Evolutionary conservation across 2,113 vertebrate genomes (phyloP).

Genomic region (Abramis brama): DNA sequence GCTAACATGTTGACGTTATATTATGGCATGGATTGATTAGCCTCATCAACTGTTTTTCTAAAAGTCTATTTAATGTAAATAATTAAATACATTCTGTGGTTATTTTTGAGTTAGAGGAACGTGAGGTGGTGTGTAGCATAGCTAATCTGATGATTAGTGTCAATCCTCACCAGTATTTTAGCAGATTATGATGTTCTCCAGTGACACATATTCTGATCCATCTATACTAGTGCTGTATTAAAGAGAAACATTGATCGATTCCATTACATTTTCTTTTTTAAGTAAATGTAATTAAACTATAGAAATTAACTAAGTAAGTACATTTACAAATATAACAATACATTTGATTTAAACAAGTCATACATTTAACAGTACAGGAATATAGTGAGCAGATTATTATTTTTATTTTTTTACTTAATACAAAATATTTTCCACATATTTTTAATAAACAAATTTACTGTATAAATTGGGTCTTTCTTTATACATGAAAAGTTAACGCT

Average conservation of each 20-base stretch:
- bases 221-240: not conserved
- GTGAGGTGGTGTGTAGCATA: not conserved
- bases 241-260: not conserved
- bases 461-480: not conserved
- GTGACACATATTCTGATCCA: conserved; percentile 25
- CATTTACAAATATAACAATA: too few relatives aligned
- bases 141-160: conserved; percentile 34
- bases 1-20: not conserved
- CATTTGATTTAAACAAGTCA: not conserved
- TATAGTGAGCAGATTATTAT: not conserved
- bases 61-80: not conserved
- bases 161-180: not conserved
- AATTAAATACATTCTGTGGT: not conserved
- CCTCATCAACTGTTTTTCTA: not conserved
- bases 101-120: not conserved
- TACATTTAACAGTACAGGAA: not conserved
- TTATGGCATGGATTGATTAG: not conserved
- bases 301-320: too few relatives aligned
- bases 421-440: not conserved
- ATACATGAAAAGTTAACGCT: not conserved
- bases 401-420: not conserved
- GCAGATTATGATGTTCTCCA: conserved; percentile 6
- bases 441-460: not conserved
- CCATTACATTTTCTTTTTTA: too few relatives aligned
- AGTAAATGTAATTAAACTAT: too few relatives aligned